Percentiles rank a stretch among this genome's conserved stretches.
These are phyloP conservation scores for Coryphaenoides rupestris DNA, from an alignment of 2,113 vertebrate species.

Conservation along the genomic window DNA sequence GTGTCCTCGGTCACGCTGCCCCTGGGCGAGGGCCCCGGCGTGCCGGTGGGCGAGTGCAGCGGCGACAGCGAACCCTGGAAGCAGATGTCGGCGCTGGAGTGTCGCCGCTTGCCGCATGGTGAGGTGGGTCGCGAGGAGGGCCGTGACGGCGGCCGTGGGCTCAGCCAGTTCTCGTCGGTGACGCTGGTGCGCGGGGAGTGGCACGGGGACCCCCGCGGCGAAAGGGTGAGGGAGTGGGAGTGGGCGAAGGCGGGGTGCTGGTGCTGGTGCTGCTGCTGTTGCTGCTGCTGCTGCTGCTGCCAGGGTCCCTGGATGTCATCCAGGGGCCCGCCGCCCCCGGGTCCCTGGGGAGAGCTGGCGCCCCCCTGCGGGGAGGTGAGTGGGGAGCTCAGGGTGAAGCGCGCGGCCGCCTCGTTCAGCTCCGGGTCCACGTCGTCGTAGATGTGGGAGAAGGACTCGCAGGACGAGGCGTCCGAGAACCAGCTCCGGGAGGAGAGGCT, in stretches of 20 bases:
- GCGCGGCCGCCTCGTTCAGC: constrained; percentile 93
- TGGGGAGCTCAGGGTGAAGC: constrained; percentile 91
- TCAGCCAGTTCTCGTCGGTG: constrained; percentile 98
- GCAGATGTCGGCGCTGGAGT: constrained; percentile 97
- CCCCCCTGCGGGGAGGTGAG: constrained; percentile 88
- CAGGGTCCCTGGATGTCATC: constrained; percentile 69
- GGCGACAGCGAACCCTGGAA: constrained; percentile 87
- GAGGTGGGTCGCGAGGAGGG: constrained; percentile 94
- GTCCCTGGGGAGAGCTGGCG: constrained; percentile 85
- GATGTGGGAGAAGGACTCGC: constrained; percentile 94
- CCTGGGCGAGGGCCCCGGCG: constrained; percentile 91
- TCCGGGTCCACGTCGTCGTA: constrained; percentile 97
- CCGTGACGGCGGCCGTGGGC: constrained; percentile 88
- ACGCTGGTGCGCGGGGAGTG: constrained; percentile 96
- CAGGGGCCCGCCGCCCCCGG: constrained; percentile 79
- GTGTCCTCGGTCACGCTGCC: constrained; percentile 95
- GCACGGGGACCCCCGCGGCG: constrained; percentile 90
- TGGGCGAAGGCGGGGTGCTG: constrained; percentile 83
- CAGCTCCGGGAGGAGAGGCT: constrained; percentile 95
- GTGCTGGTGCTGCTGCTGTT: constrained; percentile 45
- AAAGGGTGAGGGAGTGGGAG: constrained; percentile 82
- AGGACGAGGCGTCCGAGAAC: constrained; percentile 97
- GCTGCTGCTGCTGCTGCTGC: constrained; percentile 77
- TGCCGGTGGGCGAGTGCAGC: constrained; percentile 92
- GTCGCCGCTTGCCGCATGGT: constrained; percentile 93